Conservation (phyloP, 2,888 invertebrate genomes). For the Pardosa pseudoannulata region DNA sequence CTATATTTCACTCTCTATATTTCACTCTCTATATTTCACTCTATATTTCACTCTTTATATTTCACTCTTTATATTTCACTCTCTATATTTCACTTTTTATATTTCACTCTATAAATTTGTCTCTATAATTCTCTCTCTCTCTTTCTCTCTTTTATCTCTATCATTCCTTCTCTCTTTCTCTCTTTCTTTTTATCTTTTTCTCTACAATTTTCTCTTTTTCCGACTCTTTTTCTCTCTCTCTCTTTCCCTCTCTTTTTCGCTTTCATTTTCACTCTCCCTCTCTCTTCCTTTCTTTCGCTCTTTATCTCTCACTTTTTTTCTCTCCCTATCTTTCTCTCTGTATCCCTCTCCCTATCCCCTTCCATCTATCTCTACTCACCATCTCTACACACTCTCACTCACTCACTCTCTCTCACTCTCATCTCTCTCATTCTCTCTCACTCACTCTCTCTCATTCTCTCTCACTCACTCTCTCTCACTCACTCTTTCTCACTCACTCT, state of each 20-base stretch:
- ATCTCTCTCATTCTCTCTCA: not conserved
- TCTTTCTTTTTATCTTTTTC: no score
- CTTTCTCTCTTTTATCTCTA: not conserved
- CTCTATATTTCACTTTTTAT: no score
- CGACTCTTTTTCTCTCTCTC: not conserved
- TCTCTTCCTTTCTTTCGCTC: not conserved
- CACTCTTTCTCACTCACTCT: no score
- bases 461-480: not conserved
- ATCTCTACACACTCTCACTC: not conserved
- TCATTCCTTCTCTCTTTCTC: not conserved
- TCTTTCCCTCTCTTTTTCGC: not conserved
- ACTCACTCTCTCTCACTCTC: not conserved
- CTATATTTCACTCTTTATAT: no score
- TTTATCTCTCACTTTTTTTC: not conserved
- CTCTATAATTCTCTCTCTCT: not conserved
- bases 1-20: no score
- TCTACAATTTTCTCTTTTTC: not conserved
- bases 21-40: no score
- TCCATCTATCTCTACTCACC: not conserved
- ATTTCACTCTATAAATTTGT: no score
- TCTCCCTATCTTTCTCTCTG: not conserved
- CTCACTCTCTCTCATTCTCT: not conserved
- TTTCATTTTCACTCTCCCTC: not conserved
- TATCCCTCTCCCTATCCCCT: not conserved
- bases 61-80: no score